A percentile compares a stretch with the other conserved stretches of the same genome.
Evolutionary conservation across 35 echinoderm and acorn worm species (phyloP).

Genomic region (Heliocidaris tuberculata): DNA sequence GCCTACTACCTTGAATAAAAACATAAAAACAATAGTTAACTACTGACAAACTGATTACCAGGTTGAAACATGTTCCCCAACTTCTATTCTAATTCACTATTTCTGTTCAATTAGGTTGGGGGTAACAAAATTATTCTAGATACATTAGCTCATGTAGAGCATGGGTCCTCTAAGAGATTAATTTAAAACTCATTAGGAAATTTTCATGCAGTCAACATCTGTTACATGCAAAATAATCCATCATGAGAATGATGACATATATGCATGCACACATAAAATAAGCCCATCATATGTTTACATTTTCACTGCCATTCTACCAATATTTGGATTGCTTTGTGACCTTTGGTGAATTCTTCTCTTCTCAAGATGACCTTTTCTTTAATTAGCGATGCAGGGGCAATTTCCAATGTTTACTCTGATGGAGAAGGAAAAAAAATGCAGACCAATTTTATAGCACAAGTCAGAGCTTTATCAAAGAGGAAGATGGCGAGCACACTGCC

Average conservation of each 20-base stretch:
- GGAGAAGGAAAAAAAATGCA: neutral
- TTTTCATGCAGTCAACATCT: neutral
- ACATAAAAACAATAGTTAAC: too few relatives aligned
- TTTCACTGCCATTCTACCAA: neutral
- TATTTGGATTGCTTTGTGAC: neutral
- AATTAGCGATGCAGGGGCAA: constrained; percentile 1
- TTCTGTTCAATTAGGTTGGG: too few relatives aligned
- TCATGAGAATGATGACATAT: neutral
- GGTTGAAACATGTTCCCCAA: too few relatives aligned
- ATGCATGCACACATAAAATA: neutral
- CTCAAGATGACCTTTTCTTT: constrained; percentile 11
- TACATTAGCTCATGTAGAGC: too few relatives aligned
- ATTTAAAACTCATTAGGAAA: too few relatives aligned
- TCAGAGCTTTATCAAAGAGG: too few relatives aligned
- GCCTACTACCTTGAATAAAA: too few relatives aligned
- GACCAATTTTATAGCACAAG: neutral
- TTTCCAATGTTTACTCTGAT: neutral
- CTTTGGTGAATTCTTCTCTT: neutral
- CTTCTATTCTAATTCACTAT: too few relatives aligned
- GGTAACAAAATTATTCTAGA: too few relatives aligned
- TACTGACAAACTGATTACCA: too few relatives aligned
- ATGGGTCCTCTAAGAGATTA: too few relatives aligned
- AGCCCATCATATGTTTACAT: neutral
- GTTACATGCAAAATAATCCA: neutral
- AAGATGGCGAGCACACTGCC: neutral